phyloP scores from a whole-genome alignment of 2,797 vertebrate species.

The Menidia menidia region DNA sequence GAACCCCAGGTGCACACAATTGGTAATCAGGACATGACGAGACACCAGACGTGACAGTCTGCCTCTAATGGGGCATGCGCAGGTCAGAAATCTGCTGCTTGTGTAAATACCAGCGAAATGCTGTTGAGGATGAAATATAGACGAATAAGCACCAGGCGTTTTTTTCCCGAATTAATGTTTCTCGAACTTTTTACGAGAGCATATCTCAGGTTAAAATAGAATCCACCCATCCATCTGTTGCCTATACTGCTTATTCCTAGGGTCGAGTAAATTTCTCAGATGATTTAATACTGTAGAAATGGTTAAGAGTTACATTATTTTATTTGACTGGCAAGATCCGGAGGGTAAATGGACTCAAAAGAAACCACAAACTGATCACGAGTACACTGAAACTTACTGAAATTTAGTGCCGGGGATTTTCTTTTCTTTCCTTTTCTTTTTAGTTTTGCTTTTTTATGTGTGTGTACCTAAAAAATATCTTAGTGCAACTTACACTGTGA shows the following conservation, averaged over 20 bases:
- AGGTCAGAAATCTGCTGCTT: constrained; percentile 15
- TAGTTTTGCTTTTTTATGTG: not conserved
- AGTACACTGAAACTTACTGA: not conserved
- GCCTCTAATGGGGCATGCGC: not conserved
- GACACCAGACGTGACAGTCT: too few species aligned
- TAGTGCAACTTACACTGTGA: not conserved
- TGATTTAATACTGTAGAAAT: not conserved
- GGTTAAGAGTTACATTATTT: not conserved
- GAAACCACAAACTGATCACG: not conserved
- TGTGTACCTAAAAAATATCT: not conserved
- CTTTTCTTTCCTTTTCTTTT: too few species aligned
- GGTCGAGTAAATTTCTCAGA: not conserved
- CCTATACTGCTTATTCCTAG: too few species aligned
- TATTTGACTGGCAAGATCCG: not conserved
- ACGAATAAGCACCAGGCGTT: not conserved
- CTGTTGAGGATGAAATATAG: not conserved
- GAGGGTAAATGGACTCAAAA: not conserved
- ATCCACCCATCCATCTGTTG: too few species aligned
- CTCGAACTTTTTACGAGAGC: too few species aligned
- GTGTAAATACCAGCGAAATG: not conserved
- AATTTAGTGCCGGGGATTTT: not conserved
- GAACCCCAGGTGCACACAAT: too few species aligned
- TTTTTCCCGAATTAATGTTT: not conserved
- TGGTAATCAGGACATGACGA: too few species aligned
- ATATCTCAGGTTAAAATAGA: not conserved